phyloP scores from a whole-genome alignment of 2,797 vertebrate genomes.

The Emydoidea blandingii region DNA sequence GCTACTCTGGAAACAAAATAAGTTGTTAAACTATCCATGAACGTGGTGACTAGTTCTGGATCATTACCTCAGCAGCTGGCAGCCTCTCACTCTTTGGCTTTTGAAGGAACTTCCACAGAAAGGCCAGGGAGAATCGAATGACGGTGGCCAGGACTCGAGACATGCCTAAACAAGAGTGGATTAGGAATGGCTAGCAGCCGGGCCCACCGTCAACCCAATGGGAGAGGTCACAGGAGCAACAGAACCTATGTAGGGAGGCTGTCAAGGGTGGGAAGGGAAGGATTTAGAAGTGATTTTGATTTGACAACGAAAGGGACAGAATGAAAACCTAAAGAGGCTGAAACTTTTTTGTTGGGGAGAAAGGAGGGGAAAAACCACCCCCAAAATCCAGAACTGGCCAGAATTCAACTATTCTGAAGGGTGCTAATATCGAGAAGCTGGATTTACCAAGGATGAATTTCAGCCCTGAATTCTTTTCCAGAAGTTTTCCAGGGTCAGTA shows the following conservation, averaged over 20 bases:
- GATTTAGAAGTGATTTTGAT: neutral
- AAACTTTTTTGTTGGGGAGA: neutral
- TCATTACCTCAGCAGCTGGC: constrained; percentile 11
- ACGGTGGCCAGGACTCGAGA: constrained; percentile 11
- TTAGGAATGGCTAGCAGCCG: constrained; percentile 39
- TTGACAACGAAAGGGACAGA: constrained; percentile 10
- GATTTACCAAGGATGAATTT: constrained; percentile 27
- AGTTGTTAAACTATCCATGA: constrained; percentile 38
- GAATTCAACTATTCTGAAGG: constrained; percentile 33
- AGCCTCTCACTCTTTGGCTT: neutral
- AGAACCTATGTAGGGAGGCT: neutral
- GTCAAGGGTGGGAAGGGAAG: neutral
- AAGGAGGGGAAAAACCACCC: neutral
- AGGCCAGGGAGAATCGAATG: constrained; percentile 34
- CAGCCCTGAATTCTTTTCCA: constrained; percentile 59
- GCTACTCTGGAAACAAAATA: neutral
- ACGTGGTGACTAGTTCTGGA: constrained; percentile 48
- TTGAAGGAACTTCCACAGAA: constrained; percentile 31
- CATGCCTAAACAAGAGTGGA: neutral
- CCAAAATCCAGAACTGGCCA: constrained; percentile 27
- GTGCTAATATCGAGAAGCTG: constrained; percentile 61
- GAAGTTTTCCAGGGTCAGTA: constrained; percentile 56
- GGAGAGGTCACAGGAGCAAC: constrained; percentile 41
- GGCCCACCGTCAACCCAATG: neutral
- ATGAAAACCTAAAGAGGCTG: neutral